phyloP scores from a whole-genome alignment of 2,888 invertebrate species.

The Argyresthia albistria region DNA sequence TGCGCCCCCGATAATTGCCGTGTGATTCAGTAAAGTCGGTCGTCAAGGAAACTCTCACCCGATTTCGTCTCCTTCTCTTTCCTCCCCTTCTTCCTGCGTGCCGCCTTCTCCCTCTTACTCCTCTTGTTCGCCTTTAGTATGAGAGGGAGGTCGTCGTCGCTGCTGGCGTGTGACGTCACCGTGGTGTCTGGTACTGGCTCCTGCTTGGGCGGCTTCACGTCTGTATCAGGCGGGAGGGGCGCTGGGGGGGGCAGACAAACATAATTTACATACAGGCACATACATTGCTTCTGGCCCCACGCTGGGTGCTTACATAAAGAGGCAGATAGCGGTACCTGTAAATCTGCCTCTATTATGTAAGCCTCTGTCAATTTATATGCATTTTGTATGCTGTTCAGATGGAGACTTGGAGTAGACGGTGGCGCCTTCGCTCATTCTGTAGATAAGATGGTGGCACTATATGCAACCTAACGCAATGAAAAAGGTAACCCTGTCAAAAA shows the following conservation, averaged over 20 bases:
- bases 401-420: no score
- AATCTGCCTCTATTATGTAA: no score
- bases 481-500: no score
- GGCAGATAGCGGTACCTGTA: neutral
- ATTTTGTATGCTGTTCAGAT: no score
- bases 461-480: no score
- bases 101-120: conserved; percentile 6
- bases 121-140: conserved; percentile 46
- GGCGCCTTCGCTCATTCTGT: no score
- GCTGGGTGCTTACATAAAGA: neutral
- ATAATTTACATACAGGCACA: neutral
- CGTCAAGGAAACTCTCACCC: conserved; percentile 13
- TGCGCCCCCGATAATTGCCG: no score
- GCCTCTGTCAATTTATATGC: no score
- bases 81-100: conserved; percentile 16
- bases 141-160: conserved; percentile 40
- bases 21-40: no score
- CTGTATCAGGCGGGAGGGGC: neutral
- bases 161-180: conserved; percentile 9
- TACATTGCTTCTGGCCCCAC: no score
- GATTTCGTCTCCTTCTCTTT: conserved; percentile 26
- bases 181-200: neutral
- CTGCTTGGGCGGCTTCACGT: neutral
- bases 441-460: no score
- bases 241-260: neutral